phyloP scores from a whole-genome alignment of 2,113 vertebrate genomes.

The Poeciliopsis occidentalis region DNA sequence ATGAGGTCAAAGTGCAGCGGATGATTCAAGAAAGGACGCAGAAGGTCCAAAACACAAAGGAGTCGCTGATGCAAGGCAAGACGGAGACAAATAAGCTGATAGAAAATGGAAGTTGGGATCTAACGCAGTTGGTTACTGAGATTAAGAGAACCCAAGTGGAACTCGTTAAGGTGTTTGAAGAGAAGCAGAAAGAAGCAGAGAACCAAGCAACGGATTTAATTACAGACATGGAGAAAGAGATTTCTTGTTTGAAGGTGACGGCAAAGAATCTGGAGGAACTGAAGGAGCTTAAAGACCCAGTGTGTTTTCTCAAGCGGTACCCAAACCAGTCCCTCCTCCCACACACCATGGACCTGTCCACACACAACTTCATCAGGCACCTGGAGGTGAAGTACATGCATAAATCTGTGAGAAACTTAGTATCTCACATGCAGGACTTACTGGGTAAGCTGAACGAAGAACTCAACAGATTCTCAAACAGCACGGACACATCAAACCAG shows the following conservation, averaged over 20 bases:
- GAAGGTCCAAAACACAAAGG: conserved; percentile 13
- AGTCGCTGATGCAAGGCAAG: neutral
- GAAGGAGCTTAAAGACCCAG: conserved; percentile 30
- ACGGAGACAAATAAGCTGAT: conserved; percentile 9
- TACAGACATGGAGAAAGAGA: conserved; percentile 31
- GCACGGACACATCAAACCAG: neutral
- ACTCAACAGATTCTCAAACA: neutral
- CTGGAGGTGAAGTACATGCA: neutral
- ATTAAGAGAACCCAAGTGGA: conserved; percentile 40
- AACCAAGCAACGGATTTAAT: conserved; percentile 14
- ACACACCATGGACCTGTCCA: conserved; percentile 17
- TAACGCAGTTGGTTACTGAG: conserved; percentile 35
- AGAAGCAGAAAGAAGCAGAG: conserved; percentile 48
- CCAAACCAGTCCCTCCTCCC: neutral
- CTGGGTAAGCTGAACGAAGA: conserved; percentile 30
- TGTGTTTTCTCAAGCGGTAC: conserved; percentile 35
- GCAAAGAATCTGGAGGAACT: conserved; percentile 25
- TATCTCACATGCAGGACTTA: conserved; percentile 16
- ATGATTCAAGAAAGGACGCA: conserved; percentile 52
- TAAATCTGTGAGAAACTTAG: neutral
- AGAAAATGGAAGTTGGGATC: neutral
- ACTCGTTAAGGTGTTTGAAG: conserved; percentile 18
- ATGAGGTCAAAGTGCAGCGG: conserved; percentile 17
- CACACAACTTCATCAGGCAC: neutral
- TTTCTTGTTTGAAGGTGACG: conserved; percentile 10